Evolutionary conservation across 2,888 invertebrate species (phyloP).

Genomic region (Ditylenchus weischeri): DNA sequence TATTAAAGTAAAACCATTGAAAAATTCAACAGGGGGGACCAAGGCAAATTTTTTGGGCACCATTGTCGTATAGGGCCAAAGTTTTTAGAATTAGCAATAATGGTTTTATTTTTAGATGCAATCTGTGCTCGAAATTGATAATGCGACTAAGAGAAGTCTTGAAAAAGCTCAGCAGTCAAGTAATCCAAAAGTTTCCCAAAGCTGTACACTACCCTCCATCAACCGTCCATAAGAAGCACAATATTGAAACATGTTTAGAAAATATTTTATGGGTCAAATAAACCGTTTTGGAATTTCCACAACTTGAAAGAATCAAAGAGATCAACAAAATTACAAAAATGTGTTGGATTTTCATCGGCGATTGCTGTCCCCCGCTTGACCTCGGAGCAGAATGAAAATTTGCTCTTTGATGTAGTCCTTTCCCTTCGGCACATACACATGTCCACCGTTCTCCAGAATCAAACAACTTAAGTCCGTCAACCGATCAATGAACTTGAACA

Average conservation of each 20-base stretch:
- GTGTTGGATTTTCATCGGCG: constrained; percentile 9
- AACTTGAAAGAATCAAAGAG: neutral
- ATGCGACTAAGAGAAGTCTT: too few relatives aligned
- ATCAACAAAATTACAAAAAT: constrained; percentile 1
- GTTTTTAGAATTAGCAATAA: too few relatives aligned
- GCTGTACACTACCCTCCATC: too few relatives aligned
- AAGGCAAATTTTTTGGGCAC: too few relatives aligned
- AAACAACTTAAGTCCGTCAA: constrained; percentile 89
- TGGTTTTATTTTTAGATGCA: too few relatives aligned
- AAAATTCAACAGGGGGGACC: too few relatives aligned
- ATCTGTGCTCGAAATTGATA: too few relatives aligned
- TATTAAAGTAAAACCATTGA: too few relatives aligned
- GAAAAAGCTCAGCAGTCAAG: too few relatives aligned
- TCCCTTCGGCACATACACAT: constrained; percentile 84
- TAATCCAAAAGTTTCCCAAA: too few relatives aligned
- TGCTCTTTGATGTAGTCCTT: constrained; percentile 35
- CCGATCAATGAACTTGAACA: constrained; percentile 96
- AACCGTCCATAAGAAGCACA: too few relatives aligned
- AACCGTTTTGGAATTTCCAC: neutral
- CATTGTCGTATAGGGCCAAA: too few relatives aligned
- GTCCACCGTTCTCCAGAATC: constrained; percentile 72
- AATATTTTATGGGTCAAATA: neutral
- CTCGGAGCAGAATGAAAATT: constrained; percentile 29
- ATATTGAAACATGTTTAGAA: neutral
- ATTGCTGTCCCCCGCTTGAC: constrained; percentile 16